Evolutionary conservation across 2,888 invertebrate genomes (phyloP), one percentile per base, ranked within the genome.

Genomic region (Tipula unca): DNA sequence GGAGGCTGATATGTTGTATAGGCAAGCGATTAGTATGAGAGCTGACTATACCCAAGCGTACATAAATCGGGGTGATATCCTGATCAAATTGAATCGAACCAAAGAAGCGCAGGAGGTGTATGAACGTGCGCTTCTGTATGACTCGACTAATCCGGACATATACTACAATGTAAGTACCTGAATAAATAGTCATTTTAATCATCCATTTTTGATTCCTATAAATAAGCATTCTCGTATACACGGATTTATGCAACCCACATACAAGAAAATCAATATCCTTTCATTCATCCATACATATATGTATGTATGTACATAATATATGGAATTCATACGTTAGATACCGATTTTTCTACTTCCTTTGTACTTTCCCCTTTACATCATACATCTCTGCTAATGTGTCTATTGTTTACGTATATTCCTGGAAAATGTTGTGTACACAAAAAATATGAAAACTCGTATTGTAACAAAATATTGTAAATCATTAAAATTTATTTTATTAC

Each of bases 1-100:
- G 90, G 98, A 99, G 91, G 99, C 99, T 0, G 98, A 99, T 91
- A 93, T 96, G 93, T 90, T 98, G 85, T 98, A 98, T 89, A 93
- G 97, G 86, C 98, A 98, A 90, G 99, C 98, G 13, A 98, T 99
- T 87, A 97, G 98, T 89, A 99, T 99, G 99, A 93, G 99, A 87
- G 95, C 98, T 0, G 98, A 99, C 92, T 98, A 98, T 90, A 95
- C 97, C 0, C 96, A 98, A 90, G 99, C 98, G 8, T 99, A 99
- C 90, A 99, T 99, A 88, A 99, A 99, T 92, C 94, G 98, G 86
- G 99, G 98, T 0, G 98, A 99, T 91, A 96, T 99, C 89, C 93
- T 98, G 87, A 97, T 99, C 90, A 98, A 97, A 91, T 92, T 98
- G 88, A 98, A 98, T 91, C 95, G 98, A 88, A 97, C 97, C 0